Evolutionary conservation across 1,140 invertebrate genomes (phyloP).

Genomic region (Drosophila sp.): DNA sequence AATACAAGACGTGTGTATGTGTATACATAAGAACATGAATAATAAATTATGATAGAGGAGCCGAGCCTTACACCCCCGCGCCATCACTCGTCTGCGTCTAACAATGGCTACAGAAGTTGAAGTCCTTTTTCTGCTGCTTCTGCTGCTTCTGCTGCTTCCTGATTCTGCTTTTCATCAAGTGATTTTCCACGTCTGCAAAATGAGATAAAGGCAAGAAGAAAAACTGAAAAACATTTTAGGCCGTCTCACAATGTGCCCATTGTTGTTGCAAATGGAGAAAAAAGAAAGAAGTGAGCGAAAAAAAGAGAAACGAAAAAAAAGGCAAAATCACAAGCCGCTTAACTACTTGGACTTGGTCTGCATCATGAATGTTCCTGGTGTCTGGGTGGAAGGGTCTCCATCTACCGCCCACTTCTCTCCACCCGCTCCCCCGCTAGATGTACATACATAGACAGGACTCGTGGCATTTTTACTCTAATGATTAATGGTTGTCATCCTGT

Average conservation of each 20-base stretch:
- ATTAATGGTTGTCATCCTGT: slow-evolving; percentile 69
- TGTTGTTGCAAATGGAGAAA: slow-evolving; percentile 47
- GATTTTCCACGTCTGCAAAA: slow-evolving; percentile 76
- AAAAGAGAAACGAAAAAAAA: slow-evolving; percentile 47
- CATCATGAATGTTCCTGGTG: too few relatives aligned
- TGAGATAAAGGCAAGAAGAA: slow-evolving; percentile 51
- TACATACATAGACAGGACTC: slow-evolving; percentile 29
- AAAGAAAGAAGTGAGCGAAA: slow-evolving; percentile 8
- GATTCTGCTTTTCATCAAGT: slow-evolving; percentile 60
- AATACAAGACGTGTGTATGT: slow-evolving; percentile 23
- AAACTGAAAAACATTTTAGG: slow-evolving; percentile 56
- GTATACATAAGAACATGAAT: slow-evolving; percentile 69
- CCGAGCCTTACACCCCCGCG: not conserved
- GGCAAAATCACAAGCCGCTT: slow-evolving; percentile 54
- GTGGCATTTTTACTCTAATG: slow-evolving; percentile 72
- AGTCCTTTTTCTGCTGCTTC: slow-evolving; percentile 30
- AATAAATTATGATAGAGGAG: slow-evolving; percentile 70
- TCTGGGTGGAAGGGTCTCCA: too few relatives aligned
- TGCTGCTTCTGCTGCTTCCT: not conserved
- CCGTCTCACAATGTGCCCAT: slow-evolving; percentile 53
- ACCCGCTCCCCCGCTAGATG: too few relatives aligned
- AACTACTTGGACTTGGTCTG: slow-evolving; percentile 41
- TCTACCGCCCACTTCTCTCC: too few relatives aligned
- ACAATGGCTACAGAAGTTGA: slow-evolving; percentile 12
- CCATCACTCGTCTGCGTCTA: not conserved